These are phyloP conservation scores for Timandra comae DNA, from an alignment of 2,888 invertebrate species.

Conservation along the genomic window DNA sequence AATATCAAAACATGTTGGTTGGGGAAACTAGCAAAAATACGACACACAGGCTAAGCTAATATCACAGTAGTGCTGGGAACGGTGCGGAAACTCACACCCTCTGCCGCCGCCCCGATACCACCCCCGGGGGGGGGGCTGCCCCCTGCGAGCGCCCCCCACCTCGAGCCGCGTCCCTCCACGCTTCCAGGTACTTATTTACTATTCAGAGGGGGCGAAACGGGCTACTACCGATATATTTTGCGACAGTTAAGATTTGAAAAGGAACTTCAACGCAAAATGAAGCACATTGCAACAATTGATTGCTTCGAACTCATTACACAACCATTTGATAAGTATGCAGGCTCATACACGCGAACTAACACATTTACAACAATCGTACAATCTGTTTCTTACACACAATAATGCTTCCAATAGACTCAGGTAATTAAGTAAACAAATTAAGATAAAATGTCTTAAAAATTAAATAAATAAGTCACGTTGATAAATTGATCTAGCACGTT, in stretches of 20 bases:
- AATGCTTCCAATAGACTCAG: constrained; percentile 19
- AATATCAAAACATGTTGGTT: constrained; percentile 59
- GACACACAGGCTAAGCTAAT: constrained; percentile 76
- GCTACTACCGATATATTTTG: constrained; percentile 67
- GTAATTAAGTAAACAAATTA: constrained; percentile 17
- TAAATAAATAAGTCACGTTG: constrained; percentile 15
- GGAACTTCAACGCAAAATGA: constrained; percentile 41
- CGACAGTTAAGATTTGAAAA: constrained; percentile 70
- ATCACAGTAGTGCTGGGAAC: constrained; percentile 76
- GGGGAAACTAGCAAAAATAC: constrained; percentile 74
- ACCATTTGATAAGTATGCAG: constrained; percentile 40
- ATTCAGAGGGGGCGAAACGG: constrained; percentile 68
- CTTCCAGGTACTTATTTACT: constrained; percentile 62
- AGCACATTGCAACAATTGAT: constrained; percentile 47
- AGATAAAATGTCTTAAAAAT: constrained; percentile 5
- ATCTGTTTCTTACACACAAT: constrained; percentile 24
- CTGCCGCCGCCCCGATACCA: constrained; percentile 21
- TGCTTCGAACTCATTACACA: constrained; percentile 38
- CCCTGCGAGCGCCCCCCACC: constrained; percentile 20
- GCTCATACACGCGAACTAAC: constrained; percentile 30
- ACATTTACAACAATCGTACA: constrained; percentile 9
- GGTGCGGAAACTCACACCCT: constrained; percentile 47
- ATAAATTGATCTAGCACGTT: constrained; percentile 10
- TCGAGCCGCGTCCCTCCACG: constrained; percentile 26
- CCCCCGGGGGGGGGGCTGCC: constrained; percentile 19